phyloP scores from a whole-genome alignment of 2,113 vertebrate species.

The Nothobranchius kuhntae region DNA sequence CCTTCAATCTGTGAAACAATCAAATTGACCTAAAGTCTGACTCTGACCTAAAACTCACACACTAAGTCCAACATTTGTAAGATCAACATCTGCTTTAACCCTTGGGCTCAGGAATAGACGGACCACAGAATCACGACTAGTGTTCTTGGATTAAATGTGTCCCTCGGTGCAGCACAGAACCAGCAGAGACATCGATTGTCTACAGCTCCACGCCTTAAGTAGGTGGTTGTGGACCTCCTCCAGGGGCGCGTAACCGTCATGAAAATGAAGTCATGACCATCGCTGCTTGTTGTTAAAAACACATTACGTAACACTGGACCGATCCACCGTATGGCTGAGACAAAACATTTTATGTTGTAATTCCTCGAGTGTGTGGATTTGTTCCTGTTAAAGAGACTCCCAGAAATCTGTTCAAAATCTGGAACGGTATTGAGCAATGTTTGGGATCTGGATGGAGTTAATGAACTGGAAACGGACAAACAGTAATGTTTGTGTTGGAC shows the following conservation, averaged over 20 bases:
- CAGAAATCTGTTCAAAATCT: not conserved
- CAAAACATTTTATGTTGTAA: conserved; percentile 4
- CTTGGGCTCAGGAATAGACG: not conserved
- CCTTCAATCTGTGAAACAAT: too few relatives aligned
- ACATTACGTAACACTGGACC: conserved; percentile 24
- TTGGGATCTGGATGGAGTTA: not conserved
- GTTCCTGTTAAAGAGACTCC: conserved; percentile 11
- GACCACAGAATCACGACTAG: not conserved
- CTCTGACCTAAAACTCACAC: too few relatives aligned
- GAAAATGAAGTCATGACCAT: not conserved
- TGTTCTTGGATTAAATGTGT: too few relatives aligned
- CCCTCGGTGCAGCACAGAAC: not conserved
- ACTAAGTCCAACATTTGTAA: not conserved
- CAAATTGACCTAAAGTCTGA: too few relatives aligned
- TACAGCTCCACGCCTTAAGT: conserved; percentile 2
- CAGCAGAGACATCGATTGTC: not conserved
- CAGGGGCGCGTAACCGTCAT: not conserved
- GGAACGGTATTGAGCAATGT: conserved; percentile 5
- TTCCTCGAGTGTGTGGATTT: conserved; percentile 4
- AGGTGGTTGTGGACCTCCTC: conserved; percentile 13
- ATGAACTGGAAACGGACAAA: not conserved
- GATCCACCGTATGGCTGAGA: not conserved
- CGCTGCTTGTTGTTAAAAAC: conserved; percentile 34
- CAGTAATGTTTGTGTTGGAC: not conserved
- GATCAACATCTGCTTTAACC: not conserved